A percentile compares a stretch with the other conserved stretches of the same genome.
These are phyloP conservation scores for Calephelis virginiensis DNA, from an alignment of 1,140 invertebrate genomes.

Conservation along the genomic window DNA sequence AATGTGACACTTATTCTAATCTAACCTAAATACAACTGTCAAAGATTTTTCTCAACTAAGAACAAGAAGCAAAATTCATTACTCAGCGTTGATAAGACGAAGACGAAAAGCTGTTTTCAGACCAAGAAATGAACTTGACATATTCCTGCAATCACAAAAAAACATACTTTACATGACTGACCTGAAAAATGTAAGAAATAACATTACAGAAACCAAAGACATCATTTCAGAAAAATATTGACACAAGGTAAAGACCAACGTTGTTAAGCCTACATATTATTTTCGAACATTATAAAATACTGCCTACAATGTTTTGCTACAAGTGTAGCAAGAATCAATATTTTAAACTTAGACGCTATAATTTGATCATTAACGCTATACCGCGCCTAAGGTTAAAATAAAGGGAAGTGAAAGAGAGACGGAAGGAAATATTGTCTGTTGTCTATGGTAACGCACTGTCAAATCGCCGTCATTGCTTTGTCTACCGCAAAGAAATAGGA, in stretches of 20 bases:
- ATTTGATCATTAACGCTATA: too few relatives aligned
- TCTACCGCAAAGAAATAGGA: too few relatives aligned
- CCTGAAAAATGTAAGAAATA: conserved; percentile 2
- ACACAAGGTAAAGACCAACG: neutral
- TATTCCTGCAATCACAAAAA: conserved; percentile 72
- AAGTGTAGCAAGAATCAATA: too few relatives aligned
- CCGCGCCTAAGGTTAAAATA: too few relatives aligned
- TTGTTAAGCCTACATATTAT: too few relatives aligned
- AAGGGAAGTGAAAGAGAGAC: too few relatives aligned
- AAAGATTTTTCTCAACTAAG: conserved; percentile 25
- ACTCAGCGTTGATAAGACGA: conserved; percentile 50
- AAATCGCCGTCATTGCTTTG: too few relatives aligned
- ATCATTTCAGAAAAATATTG: neutral
- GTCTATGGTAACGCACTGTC: too few relatives aligned
- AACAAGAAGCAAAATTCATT: conserved; percentile 30
- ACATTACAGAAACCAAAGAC: conserved; percentile 4
- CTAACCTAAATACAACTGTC: conserved; percentile 36
- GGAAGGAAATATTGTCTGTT: too few relatives aligned
- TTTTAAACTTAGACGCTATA: too few relatives aligned
- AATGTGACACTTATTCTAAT: conserved; percentile 28
- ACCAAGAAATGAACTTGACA: conserved; percentile 65
- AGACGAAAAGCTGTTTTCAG: conserved; percentile 49
- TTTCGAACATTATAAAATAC: too few relatives aligned
- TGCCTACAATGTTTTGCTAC: too few relatives aligned
- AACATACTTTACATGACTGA: conserved; percentile 22